Base-by-base conservation (phyloP, 1,140 invertebrate genomes). In the Protaetia brevitarsis region DNA sequence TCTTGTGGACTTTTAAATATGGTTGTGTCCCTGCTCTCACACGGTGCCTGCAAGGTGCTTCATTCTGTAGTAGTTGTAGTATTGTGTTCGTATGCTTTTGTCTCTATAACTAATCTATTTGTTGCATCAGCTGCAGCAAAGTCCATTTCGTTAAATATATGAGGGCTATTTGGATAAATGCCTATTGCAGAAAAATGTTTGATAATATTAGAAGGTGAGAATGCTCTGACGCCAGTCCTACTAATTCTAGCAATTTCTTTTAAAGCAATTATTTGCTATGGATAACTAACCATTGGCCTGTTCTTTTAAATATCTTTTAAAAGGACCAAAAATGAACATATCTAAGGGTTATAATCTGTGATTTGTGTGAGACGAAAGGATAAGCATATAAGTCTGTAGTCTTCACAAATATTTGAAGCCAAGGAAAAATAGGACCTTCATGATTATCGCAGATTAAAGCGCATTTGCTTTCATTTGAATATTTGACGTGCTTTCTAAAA, bases 261-360 rank as follows among this genome's bases (percentile, higher is more conserved):
- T n/a, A n/a, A n/a, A n/a, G n/a, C n/a, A n/a, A n/a, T n/a, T n/a
- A n/a, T n/a, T n/a, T n/a, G n/a, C n/a, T n/a, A n/a, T n/a, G n/a
- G n/a, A n/a, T n/a, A n/a, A n/a, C n/a, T n/a, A n/a, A n/a, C n/a
- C 11, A 41, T 41, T 5, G 11, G 16, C 36, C 3, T n/a, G 36
- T 41, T 13, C 36, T n/a, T 5, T 41, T n/a, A n/a, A 59, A 59
- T 59, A 29, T 29, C 11, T 63, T 21, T 78, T 79, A 16, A 80
- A 75, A 45, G 73, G 72, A 1, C 67, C 70, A 69, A 72, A 77
- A 23, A 79, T 73, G n/a, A 65, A 60, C 19, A 68, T 31, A 67
- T 78, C 77, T 6, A 80, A 67, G 19, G 77, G 77, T 66, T 80
- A 77, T 28, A 80, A 56, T 63, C 74, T 77, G 64, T 81, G 77